Percentiles rank a stretch among this genome's conserved stretches.
phyloP scores from a whole-genome alignment of 1,140 invertebrate species.

The Pachypeltis micranthus region DNA sequence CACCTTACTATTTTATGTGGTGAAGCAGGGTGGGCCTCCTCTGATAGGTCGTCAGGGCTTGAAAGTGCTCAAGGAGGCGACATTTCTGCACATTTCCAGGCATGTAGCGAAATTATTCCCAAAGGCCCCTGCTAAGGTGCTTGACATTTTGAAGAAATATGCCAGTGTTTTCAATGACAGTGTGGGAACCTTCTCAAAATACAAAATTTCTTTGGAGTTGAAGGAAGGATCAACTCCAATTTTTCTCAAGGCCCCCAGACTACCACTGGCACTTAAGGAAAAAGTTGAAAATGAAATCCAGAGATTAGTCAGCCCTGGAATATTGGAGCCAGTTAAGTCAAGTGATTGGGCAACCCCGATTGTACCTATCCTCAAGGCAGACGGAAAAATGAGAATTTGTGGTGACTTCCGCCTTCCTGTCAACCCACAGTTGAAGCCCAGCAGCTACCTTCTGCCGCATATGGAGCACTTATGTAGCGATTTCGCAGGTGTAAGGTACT shows the following conservation, averaged over 20 bases:
- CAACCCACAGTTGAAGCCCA: too few relatives aligned
- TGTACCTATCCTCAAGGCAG: background rate
- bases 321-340: background rate
- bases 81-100: background rate
- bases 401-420: too few relatives aligned
- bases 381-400: too few relatives aligned
- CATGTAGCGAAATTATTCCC: background rate
- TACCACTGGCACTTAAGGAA: too few relatives aligned
- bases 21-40: background rate
- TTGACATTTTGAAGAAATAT: background rate
- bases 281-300: slow-evolving; percentile 4
- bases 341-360: slow-evolving; percentile 9
- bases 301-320: background rate
- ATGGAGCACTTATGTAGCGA: too few relatives aligned
- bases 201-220: background rate
- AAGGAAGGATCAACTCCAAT: background rate
- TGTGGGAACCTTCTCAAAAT: background rate
- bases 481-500: background rate
- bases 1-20: background rate
- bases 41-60: background rate
- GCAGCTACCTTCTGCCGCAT: too few relatives aligned
- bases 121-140: background rate
- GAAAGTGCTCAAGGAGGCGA: background rate
- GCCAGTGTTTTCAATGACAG: background rate
- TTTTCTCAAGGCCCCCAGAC: background rate